These are phyloP conservation scores for Hypsopygia costalis DNA, from an alignment of 2,888 invertebrate species.

Conservation along the genomic window DNA sequence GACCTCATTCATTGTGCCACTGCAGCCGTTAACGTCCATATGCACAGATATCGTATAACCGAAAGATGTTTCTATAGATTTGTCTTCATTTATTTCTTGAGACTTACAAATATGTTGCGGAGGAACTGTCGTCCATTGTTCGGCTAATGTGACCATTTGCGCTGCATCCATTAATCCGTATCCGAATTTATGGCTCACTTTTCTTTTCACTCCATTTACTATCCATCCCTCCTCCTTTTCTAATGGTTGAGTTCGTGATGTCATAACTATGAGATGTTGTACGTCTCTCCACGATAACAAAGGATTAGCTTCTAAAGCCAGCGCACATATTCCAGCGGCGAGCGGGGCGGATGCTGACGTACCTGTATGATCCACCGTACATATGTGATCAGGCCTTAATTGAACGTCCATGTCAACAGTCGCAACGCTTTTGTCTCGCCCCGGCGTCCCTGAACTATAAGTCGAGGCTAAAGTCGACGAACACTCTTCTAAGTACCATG, in stretches of 20 bases:
- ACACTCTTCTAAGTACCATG: conserved; percentile 99
- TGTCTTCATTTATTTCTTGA: conserved; percentile 91
- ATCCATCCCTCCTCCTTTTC: conserved; percentile 97
- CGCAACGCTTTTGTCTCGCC: conserved; percentile 93
- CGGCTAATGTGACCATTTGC: conserved; percentile 94
- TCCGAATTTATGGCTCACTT: conserved; percentile 98
- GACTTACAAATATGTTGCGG: conserved; percentile 98
- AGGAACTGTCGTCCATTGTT: conserved; percentile 96
- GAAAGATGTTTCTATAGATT: conserved; percentile 87
- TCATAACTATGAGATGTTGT: conserved; percentile 96
- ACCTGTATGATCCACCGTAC: conserved; percentile 94
- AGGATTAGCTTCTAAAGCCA: conserved; percentile 96
- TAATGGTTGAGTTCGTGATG: conserved; percentile 92
- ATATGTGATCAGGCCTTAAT: conserved; percentile 91
- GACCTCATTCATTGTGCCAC: conserved; percentile 92
- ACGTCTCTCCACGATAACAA: conserved; percentile 97
- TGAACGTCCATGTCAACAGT: conserved; percentile 95
- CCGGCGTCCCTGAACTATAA: conserved; percentile 97
- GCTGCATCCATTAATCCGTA: conserved; percentile 99
- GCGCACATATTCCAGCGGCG: conserved; percentile 96
- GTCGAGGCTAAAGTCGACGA: conserved; percentile 99
- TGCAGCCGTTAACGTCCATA: conserved; percentile 95
- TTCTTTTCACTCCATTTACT: conserved; percentile 94
- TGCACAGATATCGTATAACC: conserved; percentile 89
- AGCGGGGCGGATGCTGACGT: conserved; percentile 97